Base-by-base conservation (phyloP, 2,888 invertebrate species). In the Agrochola lota region DNA sequence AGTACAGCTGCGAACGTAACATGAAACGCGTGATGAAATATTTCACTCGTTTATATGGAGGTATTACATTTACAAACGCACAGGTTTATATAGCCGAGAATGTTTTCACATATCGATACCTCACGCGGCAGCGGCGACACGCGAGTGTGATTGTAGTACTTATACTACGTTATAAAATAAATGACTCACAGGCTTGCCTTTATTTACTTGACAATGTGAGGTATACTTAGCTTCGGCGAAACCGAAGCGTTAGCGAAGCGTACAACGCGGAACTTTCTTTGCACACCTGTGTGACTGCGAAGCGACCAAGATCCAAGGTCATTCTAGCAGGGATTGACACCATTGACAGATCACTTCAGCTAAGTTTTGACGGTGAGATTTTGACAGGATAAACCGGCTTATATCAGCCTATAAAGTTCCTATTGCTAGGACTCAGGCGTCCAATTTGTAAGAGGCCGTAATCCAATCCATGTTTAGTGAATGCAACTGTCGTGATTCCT, bases 1-100 rank as follows among this genome's bases (percentile, higher is more conserved):
- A 77, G 83, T 80, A 76, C 52, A 68, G 68, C 62, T 71, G 67
- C 57, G 57, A 66, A 85, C 49, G 68, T 74, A 74, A 79, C 72
- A 76, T 71, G 66, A 67, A 73, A 83, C 71, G 77, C 66, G 78
- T 70, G 71, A 77, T 79, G 79, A 82, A 85, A 88, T 86, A 84
- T 81, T 81, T 76, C 46, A 76, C 49, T 46, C 63, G 49, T 73
- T 79, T 70, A 71, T 74, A 74, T 68, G 30, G 17, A 75, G 63
- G 79, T 68, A 68, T 30, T 79, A 73, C 15, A 71, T 71, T 59
- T 79, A 55, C 71, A 72, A 17, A 57, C 20, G 9, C 40, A 35
- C 26, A 30, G 60, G n/a, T 74, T 71, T 69, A 60, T 77, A 76
- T 77, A 68, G 72, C 57, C 60, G 67, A 59, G 57, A 86, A 83